Base-by-base conservation (phyloP, 2,113 vertebrate genomes). In the Crotalus horridus region DNA sequence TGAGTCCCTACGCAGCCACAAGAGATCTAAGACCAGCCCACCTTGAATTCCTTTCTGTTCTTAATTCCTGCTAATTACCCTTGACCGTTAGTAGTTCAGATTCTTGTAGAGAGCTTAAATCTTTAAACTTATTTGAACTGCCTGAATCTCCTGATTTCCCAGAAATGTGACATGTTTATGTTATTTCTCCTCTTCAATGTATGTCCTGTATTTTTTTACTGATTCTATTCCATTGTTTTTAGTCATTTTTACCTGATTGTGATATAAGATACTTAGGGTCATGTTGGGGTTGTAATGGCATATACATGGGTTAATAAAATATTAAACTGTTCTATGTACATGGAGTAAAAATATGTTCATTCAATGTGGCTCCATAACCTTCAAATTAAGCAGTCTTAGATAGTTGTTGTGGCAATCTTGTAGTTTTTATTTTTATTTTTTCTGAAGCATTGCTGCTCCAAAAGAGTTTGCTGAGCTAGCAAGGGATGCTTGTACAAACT, bases 1-100 rank as follows among this genome's bases (percentile, higher is more conserved):
- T 3, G 12, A 69, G n/a, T 69, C 61, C 11, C 61, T n/a, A 11
- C 0, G 0, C 4, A 4, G 10, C 61, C 1, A 4, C 29, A 69
- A 69, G 61, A 69, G 11, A n/a, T 69, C n/a, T 69, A 69, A 69
- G 12, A 2, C 11, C 11, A 69, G 61, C 12, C 29, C 26, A 69
- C 61, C 4, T 69, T 69, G 61, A 69, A 69, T n/a, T 12, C 12
- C 61, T 69, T 51, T 51, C 48, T 51, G 8, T 51, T 51, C 48
- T 51, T 51, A 51, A 51, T 51, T 51, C 48, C 48, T 51, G 48
- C 48, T 51, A 51, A 51, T 8, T 51, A 51, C 8, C 61, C 61
- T 69, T n/a, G n/a, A 69, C 29, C 29, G 1, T 12, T 12, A 15
- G 29, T n/a, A n/a, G 61, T 8, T 61, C 58, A 61, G 58, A n/a